A percentile compares a stretch with the other conserved stretches of the same genome.
phyloP scores from a whole-genome alignment of 2,797 vertebrate species.

The Pangasius larnaudii region DNA sequence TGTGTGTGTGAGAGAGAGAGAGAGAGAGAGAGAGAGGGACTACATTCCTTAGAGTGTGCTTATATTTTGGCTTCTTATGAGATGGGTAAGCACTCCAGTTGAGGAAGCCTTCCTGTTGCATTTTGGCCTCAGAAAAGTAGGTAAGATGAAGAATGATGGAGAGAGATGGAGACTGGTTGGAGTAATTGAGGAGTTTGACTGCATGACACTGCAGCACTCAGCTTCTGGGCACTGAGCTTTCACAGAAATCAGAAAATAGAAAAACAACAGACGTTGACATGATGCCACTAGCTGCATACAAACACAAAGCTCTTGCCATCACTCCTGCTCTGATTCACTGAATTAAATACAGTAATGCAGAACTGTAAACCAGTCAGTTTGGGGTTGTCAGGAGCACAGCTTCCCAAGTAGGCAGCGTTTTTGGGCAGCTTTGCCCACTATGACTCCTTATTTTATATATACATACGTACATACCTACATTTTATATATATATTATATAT shows the following conservation, averaged over 20 bases:
- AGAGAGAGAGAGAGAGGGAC: background rate
- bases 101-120: constrained; percentile 20
- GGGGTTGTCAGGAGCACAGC: background rate
- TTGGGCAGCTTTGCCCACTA: background rate
- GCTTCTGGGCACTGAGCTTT: constrained; percentile 23
- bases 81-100: background rate
- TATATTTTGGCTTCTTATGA: constrained; percentile 20
- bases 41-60: background rate
- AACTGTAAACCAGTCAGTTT: background rate
- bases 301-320: constrained; percentile 1
- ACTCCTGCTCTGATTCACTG: background rate
- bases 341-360: constrained; percentile 21
- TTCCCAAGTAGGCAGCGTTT: background rate
- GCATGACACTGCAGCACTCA: constrained; percentile 7
- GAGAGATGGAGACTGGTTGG: background rate
- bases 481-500: no score
- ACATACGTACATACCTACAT: no score
- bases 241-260: constrained; percentile 28
- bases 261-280: constrained; percentile 9
- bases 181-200: constrained; percentile 28
- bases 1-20: background rate
- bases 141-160: background rate
- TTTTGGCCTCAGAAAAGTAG: background rate
- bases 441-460: background rate
- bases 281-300: constrained; percentile 4